phyloP scores from a whole-genome alignment of 2,113 vertebrate species.

The Camelus dromedarius region DNA sequence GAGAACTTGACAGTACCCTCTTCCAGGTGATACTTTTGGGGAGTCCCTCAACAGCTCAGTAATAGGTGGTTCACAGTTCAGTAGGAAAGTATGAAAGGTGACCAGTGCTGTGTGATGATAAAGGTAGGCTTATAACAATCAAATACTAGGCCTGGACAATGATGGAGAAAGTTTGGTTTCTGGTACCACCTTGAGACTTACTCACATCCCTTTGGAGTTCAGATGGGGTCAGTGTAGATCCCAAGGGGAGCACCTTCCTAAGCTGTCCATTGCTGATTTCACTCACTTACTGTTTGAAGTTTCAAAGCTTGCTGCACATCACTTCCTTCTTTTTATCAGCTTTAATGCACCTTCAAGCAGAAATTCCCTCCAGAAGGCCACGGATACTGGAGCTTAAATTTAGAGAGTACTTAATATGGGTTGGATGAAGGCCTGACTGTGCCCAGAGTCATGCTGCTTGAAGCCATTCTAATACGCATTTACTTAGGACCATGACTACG shows the following conservation, averaged over 20 bases:
- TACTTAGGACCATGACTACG: neutral
- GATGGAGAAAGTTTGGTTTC: neutral
- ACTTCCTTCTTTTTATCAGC: neutral
- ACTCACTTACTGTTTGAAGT: neutral
- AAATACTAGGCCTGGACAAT: neutral
- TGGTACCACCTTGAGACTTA: neutral
- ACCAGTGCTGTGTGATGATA: neutral
- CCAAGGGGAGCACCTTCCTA: neutral
- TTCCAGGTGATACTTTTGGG: neutral
- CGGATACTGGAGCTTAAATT: neutral
- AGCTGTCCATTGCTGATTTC: neutral
- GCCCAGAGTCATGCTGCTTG: neutral
- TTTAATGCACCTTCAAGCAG: neutral
- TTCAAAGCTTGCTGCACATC: constrained; percentile 4
- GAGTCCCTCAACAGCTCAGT: neutral
- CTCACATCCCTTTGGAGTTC: neutral
- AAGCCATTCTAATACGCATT: constrained; percentile 16
- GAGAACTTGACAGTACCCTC: neutral
- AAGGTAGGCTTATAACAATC: neutral
- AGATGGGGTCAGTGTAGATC: neutral
- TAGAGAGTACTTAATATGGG: constrained; percentile 8
- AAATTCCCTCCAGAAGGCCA: constrained; percentile 24
- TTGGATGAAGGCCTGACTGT: neutral
- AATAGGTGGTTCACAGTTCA: neutral
- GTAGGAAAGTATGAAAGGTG: neutral